Conservation (phyloP, 1,140 invertebrate species). For the Ips typographus region DNA sequence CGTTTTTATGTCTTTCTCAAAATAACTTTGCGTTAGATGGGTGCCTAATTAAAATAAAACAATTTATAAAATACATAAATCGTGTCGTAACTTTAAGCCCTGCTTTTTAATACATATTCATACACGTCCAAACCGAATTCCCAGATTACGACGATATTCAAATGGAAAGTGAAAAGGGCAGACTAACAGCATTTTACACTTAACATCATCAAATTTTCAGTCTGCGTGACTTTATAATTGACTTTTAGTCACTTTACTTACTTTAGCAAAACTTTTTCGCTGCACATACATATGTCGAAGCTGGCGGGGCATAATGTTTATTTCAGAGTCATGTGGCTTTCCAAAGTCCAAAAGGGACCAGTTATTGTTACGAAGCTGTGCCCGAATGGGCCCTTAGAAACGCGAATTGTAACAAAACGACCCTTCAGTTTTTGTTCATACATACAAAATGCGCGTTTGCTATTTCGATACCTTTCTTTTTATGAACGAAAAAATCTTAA, state of each 20-base stretch:
- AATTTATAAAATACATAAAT: neutral
- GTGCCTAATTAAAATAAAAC: neutral
- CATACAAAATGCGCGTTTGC: slow-evolving; percentile 35
- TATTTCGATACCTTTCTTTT: slow-evolving; percentile 18
- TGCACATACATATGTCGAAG: slow-evolving; percentile 13
- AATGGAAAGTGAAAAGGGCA: slow-evolving; percentile 14
- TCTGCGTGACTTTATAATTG: neutral
- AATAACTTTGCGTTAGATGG: neutral
- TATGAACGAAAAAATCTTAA: slow-evolving; percentile 12
- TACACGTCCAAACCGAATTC: neutral
- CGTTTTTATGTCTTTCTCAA: slow-evolving; percentile 3
- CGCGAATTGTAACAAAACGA: slow-evolving; percentile 34
- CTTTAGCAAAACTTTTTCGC: slow-evolving; percentile 4
- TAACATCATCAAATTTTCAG: slow-evolving; percentile 3
- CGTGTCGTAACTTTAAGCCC: neutral
- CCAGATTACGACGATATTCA: neutral
- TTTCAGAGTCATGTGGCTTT: slow-evolving; percentile 31
- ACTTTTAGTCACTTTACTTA: neutral
- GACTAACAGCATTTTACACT: slow-evolving; percentile 19
- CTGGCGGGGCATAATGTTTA: slow-evolving; percentile 30
- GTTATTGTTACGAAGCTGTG: slow-evolving; percentile 37
- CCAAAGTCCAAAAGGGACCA: slow-evolving; percentile 35
- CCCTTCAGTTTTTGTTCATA: slow-evolving; percentile 38
- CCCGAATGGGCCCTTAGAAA: slow-evolving; percentile 35
- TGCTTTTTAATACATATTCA: slow-evolving; percentile 17